These are phyloP conservation scores for Tragulus kanchil DNA, from an alignment of 2,113 vertebrate genomes.

Conservation along the genomic window DNA sequence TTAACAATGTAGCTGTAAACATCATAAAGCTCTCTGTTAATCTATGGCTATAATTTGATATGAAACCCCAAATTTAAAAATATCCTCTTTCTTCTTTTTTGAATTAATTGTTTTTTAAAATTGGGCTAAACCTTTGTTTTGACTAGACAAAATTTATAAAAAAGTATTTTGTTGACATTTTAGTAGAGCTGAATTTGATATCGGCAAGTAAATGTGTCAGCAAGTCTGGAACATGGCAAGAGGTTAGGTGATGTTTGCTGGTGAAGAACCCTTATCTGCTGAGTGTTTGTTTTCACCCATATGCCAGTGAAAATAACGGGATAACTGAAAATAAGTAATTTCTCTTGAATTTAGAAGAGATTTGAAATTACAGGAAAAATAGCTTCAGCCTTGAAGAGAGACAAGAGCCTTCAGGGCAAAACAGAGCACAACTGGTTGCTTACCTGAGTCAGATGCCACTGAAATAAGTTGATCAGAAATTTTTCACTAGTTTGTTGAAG, in stretches of 20 bases:
- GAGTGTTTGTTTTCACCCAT: neutral
- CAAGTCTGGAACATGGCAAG: neutral
- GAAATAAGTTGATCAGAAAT: neutral
- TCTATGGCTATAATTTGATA: too few species aligned
- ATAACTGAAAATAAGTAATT: neutral
- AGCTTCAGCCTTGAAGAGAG: neutral
- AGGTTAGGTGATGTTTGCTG: fast-evolving
- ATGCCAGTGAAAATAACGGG: too few species aligned
- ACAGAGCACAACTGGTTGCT: fast-evolving
- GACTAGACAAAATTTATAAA: neutral
- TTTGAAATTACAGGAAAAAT: neutral
- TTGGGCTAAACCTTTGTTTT: neutral
- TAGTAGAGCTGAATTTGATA: neutral
- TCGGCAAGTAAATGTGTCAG: neutral
- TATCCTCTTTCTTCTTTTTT: neutral
- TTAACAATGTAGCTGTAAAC: neutral
- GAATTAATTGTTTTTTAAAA: neutral
- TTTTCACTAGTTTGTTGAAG: neutral
- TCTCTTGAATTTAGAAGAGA: neutral
- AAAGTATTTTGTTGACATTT: neutral
- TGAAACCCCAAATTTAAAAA: neutral
- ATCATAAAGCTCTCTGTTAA: neutral
- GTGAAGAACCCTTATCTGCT: neutral
- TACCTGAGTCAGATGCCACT: neutral
- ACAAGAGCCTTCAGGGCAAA: neutral